Evolutionary conservation across 2,797 vertebrate genomes (phyloP).

Genomic region (Mallotus villosus): DNA sequence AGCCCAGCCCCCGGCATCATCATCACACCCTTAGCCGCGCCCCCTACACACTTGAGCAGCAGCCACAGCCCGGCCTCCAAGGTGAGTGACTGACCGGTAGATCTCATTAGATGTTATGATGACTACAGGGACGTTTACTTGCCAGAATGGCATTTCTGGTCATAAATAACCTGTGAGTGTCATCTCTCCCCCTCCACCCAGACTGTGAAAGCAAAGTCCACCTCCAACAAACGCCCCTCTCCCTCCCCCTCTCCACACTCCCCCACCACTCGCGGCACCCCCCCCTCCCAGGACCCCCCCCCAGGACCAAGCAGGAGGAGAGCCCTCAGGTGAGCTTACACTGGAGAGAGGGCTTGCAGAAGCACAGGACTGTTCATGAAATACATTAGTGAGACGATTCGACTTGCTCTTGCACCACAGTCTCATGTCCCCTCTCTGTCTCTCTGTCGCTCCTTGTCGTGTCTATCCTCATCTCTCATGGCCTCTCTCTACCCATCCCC

Average conservation of each 20-base stretch:
- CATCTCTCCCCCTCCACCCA: slow-evolving; percentile 44
- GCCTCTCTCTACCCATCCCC: neutral
- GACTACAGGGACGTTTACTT: no score
- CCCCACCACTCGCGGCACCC: slow-evolving; percentile 8
- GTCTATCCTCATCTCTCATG: neutral
- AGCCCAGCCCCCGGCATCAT: slow-evolving; percentile 86
- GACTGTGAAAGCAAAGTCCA: slow-evolving; percentile 80
- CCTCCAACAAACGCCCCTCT: slow-evolving; percentile 69
- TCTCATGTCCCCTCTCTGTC: neutral
- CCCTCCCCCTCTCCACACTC: slow-evolving; percentile 56
- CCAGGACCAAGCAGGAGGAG: slow-evolving; percentile 84
- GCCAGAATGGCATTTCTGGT: neutral
- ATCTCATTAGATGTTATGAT: neutral
- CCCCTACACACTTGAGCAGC: slow-evolving; percentile 81
- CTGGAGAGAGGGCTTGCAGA: neutral
- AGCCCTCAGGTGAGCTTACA: slow-evolving; percentile 81
- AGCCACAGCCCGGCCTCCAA: slow-evolving; percentile 81
- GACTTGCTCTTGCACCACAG: slow-evolving; percentile 2
- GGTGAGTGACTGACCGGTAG: slow-evolving; percentile 57
- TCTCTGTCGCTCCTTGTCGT: slow-evolving; percentile 13
- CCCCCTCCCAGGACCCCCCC: slow-evolving; percentile 64
- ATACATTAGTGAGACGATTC: neutral
- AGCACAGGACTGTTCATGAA: neutral
- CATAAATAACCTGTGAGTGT: neutral
- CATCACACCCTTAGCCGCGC: slow-evolving; percentile 79